phyloP scores from a whole-genome alignment of 2,888 invertebrate species.

The Sphaerophoria taeniata region DNA sequence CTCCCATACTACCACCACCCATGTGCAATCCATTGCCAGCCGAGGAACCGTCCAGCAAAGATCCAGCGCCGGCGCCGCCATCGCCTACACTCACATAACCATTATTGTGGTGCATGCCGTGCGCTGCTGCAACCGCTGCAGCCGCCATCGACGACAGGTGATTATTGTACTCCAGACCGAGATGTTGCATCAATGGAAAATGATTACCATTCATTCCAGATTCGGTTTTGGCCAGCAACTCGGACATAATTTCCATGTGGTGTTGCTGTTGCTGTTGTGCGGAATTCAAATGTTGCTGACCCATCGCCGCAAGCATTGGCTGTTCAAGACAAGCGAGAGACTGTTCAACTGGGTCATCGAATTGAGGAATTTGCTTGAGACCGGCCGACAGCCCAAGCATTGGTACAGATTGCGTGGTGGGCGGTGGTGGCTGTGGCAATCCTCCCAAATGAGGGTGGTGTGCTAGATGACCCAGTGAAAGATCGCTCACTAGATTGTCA shows the following conservation, averaged over 20 bases:
- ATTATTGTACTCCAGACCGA: constrained; percentile 79
- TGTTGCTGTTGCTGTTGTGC: constrained; percentile 83
- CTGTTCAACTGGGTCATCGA: constrained; percentile 88
- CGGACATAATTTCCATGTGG: constrained; percentile 83
- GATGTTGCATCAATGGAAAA: constrained; percentile 79
- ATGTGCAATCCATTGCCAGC: constrained; percentile 79
- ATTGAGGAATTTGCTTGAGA: constrained; percentile 82
- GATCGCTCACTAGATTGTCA: constrained; percentile 65
- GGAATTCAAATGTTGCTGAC: constrained; percentile 83
- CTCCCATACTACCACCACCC: constrained; percentile 75
- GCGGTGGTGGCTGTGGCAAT: constrained; percentile 78
- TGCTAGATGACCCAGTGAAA: constrained; percentile 64
- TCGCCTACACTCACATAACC: constrained; percentile 79
- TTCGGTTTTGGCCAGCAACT: constrained; percentile 79
- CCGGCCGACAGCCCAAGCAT: constrained; percentile 78
- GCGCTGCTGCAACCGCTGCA: constrained; percentile 71
- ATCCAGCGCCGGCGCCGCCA: constrained; percentile 74
- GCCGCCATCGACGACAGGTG: constrained; percentile 78
- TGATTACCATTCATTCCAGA: constrained; percentile 81
- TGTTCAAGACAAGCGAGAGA: constrained; percentile 88
- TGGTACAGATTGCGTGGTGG: constrained; percentile 60
- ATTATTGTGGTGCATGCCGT: constrained; percentile 79
- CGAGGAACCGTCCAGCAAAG: constrained; percentile 51
- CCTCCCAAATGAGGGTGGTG: constrained; percentile 64
- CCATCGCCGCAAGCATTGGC: constrained; percentile 83